These are phyloP conservation scores for Ictidomys tridecemlineatus DNA, from an alignment of 2,113 vertebrate species.

Conservation along the genomic window DNA sequence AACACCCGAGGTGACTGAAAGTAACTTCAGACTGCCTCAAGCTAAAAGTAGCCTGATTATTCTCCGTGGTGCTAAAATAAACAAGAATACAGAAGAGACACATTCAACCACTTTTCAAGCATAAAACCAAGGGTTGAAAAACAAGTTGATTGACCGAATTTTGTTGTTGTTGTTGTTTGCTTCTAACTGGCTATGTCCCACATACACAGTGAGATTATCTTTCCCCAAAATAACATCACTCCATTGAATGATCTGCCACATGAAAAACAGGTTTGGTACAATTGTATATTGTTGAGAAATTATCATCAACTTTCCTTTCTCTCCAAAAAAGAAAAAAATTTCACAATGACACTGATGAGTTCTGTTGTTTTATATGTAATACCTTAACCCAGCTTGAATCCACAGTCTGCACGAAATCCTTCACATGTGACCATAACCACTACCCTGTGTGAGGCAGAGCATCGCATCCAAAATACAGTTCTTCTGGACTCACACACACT, in stretches of 20 bases:
- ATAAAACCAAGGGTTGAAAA: constrained; percentile 24
- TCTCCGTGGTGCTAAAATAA: background rate
- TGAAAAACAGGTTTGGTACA: constrained; percentile 62
- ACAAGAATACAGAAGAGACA: background rate
- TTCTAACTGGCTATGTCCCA: constrained; percentile 36
- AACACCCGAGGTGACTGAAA: background rate
- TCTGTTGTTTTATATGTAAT: constrained; percentile 64
- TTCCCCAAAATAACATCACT: constrained; percentile 36
- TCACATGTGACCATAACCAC: background rate
- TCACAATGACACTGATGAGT: constrained; percentile 79
- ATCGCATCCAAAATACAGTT: fast-evolving
- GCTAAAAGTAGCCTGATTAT: background rate
- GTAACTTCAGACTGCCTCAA: background rate
- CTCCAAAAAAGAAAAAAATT: background rate
- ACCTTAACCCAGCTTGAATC: constrained; percentile 54
- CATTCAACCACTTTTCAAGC: background rate
- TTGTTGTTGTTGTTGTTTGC: background rate
- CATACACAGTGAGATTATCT: constrained; percentile 55
- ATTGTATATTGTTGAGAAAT: constrained; percentile 74
- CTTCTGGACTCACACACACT: fast-evolving
- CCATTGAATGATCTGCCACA: background rate
- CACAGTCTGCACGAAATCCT: background rate
- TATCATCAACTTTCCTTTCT: constrained; percentile 81
- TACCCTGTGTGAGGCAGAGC: background rate
- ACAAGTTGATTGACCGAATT: background rate